A percentile compares a stretch with the other conserved stretches of the same genome.
These are phyloP conservation scores for Meandrina meandrites DNA, from an alignment of 92 coral and sea anemone species.

Conservation along the genomic window DNA sequence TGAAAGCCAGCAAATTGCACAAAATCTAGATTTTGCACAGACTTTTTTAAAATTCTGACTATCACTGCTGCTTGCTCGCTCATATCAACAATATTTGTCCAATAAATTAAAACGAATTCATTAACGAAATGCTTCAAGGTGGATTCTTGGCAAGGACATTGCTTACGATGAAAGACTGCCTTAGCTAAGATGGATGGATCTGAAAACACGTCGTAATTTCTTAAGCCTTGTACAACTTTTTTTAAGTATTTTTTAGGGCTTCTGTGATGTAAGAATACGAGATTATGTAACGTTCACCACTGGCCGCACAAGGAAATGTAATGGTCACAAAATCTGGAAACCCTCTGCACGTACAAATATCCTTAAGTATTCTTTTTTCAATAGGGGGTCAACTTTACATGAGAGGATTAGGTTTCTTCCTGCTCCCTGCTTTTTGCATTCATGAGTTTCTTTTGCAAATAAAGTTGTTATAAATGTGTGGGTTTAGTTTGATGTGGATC, in stretches of 20 bases:
- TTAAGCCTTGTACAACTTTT: constrained; percentile 32
- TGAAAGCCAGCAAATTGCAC: no score
- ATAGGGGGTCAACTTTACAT: no score
- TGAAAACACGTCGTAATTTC: constrained; percentile 15
- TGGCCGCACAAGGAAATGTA: not conserved
- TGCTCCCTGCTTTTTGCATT: no score
- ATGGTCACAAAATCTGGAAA: constrained; percentile 6
- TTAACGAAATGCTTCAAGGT: constrained; percentile 20
- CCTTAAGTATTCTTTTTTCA: constrained; percentile 2
- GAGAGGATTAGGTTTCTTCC: no score
- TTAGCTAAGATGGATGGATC: constrained; percentile 8
- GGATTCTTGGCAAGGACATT: constrained; percentile 32
- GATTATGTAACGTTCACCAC: constrained; percentile 1
- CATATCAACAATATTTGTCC: constrained; percentile 26
- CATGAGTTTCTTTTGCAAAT: no score
- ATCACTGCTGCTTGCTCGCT: no score
- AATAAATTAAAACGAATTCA: constrained; percentile 31
- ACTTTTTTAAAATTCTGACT: no score
- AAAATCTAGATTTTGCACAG: no score
- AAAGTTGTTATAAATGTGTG: no score
- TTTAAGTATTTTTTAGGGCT: constrained; percentile 32
- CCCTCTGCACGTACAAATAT: constrained; percentile 16
- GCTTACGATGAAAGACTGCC: constrained; percentile 21
- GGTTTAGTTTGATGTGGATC: no score
- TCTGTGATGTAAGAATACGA: not conserved